phyloP scores from a whole-genome alignment of 2,797 vertebrate species.

The Synaphobranchus kaupii region DNA sequence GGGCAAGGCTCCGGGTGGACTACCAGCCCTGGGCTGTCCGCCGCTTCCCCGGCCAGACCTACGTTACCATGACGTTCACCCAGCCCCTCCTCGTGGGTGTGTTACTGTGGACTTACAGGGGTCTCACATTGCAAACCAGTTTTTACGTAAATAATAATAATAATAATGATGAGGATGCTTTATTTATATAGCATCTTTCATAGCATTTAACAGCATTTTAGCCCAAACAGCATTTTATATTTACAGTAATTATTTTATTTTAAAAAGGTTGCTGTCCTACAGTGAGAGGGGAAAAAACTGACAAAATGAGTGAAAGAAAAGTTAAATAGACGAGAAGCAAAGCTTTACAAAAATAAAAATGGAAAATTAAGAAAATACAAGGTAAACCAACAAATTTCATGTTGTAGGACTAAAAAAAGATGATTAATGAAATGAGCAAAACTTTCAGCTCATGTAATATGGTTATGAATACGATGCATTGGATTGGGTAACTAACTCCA shows the following conservation, averaged over 20 bases:
- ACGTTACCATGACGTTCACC: constrained; percentile 85
- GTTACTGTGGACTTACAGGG: not conserved
- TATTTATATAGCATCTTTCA: too few relatives aligned
- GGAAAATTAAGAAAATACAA: too few relatives aligned
- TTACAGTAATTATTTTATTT: not conserved
- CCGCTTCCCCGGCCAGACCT: constrained; percentile 87
- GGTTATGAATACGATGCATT: too few relatives aligned
- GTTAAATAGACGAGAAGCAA: too few relatives aligned
- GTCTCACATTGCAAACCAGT: not conserved
- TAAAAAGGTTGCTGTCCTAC: not conserved
- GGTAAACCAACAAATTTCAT: too few relatives aligned
- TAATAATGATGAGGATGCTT: not conserved
- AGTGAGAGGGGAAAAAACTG: not conserved
- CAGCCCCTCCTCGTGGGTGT: constrained; percentile 87
- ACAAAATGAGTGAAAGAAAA: not conserved
- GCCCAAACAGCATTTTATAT: too few relatives aligned
- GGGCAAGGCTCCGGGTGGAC: constrained; percentile 90
- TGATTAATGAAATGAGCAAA: too few relatives aligned
- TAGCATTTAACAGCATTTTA: too few relatives aligned
- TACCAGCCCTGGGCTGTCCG: constrained; percentile 86
- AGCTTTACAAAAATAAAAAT: too few relatives aligned
- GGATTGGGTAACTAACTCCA: too few relatives aligned
- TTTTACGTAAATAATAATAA: not conserved
- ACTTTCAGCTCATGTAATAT: too few relatives aligned
- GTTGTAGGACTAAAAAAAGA: too few relatives aligned